phyloP scores from a whole-genome alignment of 1,140 invertebrate species.

The Nomia melanderi region DNA sequence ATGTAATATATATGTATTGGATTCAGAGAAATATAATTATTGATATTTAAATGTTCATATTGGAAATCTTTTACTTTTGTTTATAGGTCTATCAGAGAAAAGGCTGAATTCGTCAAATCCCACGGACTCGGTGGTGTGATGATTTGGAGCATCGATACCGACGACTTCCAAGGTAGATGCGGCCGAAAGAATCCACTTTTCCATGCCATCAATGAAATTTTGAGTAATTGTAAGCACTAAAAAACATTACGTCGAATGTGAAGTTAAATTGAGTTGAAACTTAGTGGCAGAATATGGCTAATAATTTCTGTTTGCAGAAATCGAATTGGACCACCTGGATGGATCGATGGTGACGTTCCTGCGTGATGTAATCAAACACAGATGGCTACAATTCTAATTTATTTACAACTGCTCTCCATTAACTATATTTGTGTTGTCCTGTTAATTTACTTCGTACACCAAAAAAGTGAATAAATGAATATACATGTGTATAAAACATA shows the following conservation, averaged over 20 bases:
- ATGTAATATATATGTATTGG: no score
- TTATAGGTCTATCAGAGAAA: constrained; percentile 79
- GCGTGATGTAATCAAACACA: background rate
- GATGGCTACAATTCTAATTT: background rate
- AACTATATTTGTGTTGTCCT: no score
- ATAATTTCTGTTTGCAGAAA: background rate
- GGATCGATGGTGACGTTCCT: background rate
- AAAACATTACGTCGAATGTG: background rate
- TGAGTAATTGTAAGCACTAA: background rate
- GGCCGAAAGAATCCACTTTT: constrained; percentile 83
- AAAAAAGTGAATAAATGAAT: no score
- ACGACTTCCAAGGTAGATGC: constrained; percentile 85
- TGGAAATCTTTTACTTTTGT: background rate
- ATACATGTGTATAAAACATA: no score
- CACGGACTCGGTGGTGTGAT: constrained; percentile 84
- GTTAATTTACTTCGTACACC: no score
- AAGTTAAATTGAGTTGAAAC: background rate
- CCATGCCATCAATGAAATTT: constrained; percentile 64
- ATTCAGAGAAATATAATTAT: no score
- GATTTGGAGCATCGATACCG: constrained; percentile 89
- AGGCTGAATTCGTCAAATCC: constrained; percentile 81
- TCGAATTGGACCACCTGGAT: background rate
- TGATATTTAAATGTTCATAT: no score
- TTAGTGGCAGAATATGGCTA: background rate
- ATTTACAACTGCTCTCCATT: no score